A percentile compares a stretch with the other conserved stretches of the same genome.
Conservation (phyloP, 2,113 vertebrate genomes). For the Mesoclemmys tuberculata region DNA sequence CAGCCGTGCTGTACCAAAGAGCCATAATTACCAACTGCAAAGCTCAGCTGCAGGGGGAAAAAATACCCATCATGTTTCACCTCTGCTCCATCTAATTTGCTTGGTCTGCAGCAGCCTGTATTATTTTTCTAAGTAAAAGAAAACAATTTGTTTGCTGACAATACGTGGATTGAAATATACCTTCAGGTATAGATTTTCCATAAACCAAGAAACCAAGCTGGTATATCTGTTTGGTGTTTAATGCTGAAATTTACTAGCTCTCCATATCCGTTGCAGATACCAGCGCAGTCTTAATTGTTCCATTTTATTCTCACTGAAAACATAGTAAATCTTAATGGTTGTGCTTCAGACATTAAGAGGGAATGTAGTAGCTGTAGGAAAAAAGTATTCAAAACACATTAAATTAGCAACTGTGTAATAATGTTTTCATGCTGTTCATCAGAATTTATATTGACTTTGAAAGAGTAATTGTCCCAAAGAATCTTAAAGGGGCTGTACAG, state of each 20-base stretch:
- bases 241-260: slow-evolving; percentile 80
- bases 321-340: slow-evolving; percentile 78
- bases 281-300: slow-evolving; percentile 80
- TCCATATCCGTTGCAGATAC: slow-evolving; percentile 70
- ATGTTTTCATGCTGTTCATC: slow-evolving; percentile 72
- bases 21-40: background rate
- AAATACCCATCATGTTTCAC: background rate
- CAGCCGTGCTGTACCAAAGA: background rate
- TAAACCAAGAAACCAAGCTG: slow-evolving; percentile 67
- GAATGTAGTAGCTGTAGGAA: slow-evolving; percentile 64
- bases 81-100: slow-evolving; percentile 33
- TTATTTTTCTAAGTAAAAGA: slow-evolving; percentile 66
- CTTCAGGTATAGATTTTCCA: slow-evolving; percentile 78
- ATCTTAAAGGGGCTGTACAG: slow-evolving; percentile 44
- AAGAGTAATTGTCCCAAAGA: slow-evolving; percentile 42
- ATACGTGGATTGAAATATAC: slow-evolving; percentile 72
- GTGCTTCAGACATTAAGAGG: slow-evolving; percentile 64
- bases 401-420: slow-evolving; percentile 72
- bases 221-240: slow-evolving; percentile 77
- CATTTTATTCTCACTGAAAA: slow-evolving; percentile 77
- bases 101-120: background rate
- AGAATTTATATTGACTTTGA: slow-evolving; percentile 68
- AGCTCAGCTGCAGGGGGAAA: background rate
- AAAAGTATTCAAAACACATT: slow-evolving; percentile 74
- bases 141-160: slow-evolving; percentile 64